Base-by-base conservation (phyloP, 2,888 invertebrate genomes). In the Heterodera filipjevi region DNA sequence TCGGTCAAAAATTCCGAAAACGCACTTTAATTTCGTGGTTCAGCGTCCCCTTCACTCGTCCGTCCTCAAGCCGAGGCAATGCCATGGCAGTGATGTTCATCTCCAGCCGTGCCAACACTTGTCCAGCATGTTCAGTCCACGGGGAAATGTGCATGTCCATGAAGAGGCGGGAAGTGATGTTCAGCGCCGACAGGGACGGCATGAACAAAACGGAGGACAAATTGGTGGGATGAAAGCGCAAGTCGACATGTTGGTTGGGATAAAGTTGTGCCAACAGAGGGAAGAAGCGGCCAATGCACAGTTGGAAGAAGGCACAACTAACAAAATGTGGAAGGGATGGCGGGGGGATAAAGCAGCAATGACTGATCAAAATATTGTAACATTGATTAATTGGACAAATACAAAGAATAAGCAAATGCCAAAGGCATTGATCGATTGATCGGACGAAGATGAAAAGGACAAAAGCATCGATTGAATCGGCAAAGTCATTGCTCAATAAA, bases 241-340 rank as follows among this genome's bases (percentile, higher is more conserved):
- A 76, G 72, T 87, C 86, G 19, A 87, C 79, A 72, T 85, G 83
- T 10, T 80, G 70, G 35, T 86, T 80, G 1, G 87, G 86, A 77
- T 85, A 85, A 2, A 80, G 71, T 5, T 79, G 73, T 39, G 77
- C 68, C 16, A 87, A 82, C 68, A 80, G 78, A 16, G 81, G 80
- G 80, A 87, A 87, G 77, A 87, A 87, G 22, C 73, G 79, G 33
- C 86, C 86, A 35, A 87, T 81, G 73, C 87, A 87, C 35, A 86
- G 33, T 22, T 83, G 81, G 6, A 82, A 76, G 33, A 85, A 77
- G 46, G 81, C 81, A 66, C 86, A 87, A 66, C 84, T 85, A 39
- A 70, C 82, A 78, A 16, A 49, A 49, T 6, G 53, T 33, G 53
- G 59, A n/a, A 10, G 6, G 22, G 16, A 53, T n/a, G n/a, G n/a